Conservation (phyloP, 1,140 invertebrate species). For the Hirudo medicinalis region DNA sequence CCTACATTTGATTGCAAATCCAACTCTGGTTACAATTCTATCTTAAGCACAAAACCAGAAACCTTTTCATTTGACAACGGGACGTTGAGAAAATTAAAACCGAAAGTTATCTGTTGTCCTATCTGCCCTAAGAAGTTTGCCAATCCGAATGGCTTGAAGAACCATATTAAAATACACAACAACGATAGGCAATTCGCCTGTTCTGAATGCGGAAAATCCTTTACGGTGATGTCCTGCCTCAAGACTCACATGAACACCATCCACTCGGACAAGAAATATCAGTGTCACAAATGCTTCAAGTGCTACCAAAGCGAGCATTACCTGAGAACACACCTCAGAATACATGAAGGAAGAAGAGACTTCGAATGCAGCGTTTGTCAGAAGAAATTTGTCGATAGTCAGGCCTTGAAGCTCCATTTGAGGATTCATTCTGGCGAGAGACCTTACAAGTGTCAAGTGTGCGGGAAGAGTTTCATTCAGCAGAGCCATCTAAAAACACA, state of each 20-base stretch:
- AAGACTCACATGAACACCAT: conserved; percentile 18
- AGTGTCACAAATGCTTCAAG: conserved; percentile 11
- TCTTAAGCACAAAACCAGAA: too few relatives aligned
- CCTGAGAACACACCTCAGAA: conserved; percentile 56
- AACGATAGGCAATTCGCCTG: conserved; percentile 10
- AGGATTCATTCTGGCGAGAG: conserved; percentile 24
- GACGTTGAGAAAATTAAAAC: background rate
- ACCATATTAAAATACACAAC: conserved; percentile 17
- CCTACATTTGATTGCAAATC: too few relatives aligned
- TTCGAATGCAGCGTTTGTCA: conserved; percentile 19
- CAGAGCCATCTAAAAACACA: conserved; percentile 21
- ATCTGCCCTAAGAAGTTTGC: conserved; percentile 17
- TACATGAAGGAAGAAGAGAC: conserved; percentile 90
- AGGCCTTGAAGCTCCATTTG: conserved; percentile 27
- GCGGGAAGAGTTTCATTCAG: conserved; percentile 20
- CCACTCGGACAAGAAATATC: conserved; percentile 15
- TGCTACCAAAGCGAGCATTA: conserved; percentile 5
- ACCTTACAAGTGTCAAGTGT: conserved; percentile 21
- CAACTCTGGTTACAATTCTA: too few relatives aligned
- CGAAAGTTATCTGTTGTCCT: conserved; percentile 7
- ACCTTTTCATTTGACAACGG: too few relatives aligned
- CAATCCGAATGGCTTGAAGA: conserved; percentile 14
- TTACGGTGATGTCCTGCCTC: conserved; percentile 17
- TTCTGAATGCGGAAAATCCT: conserved; percentile 14
- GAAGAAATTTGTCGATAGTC: conserved; percentile 16